Base-by-base conservation (phyloP, 2,797 vertebrate genomes). In the Natrix natrix region DNA sequence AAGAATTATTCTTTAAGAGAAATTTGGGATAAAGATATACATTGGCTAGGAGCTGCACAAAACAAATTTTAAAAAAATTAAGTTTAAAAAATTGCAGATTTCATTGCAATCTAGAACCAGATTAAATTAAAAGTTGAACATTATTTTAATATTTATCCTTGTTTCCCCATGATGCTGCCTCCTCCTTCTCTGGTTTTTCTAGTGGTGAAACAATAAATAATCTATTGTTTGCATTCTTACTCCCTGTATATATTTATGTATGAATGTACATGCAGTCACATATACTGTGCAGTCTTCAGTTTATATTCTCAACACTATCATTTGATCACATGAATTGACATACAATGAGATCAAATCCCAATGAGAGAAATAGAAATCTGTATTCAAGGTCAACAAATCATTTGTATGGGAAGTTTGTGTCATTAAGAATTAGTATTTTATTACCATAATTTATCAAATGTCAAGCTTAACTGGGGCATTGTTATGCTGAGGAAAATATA, bases 361-460 rank as follows among this genome's bases (percentile, higher is more conserved):
- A 43, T 11, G 1, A 0, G 83, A 61, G 43, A 92, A 69, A 92
- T 93, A 56, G 92, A 24, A 17, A 32, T 90, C 91, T 91, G 52
- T 17, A 91, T 94, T 87, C 48, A 92, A 83, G 20, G 54, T 90
- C 22, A 12, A 48, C 10, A 87, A 54, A 91, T 87, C 17, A 91
- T 87, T 91, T 17, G 61, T 20, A 91, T 87, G 6, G 57, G 57
- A 61, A 61, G 78, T 16, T 52, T 48, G 60, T 63, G 78, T 91
- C 87, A 86, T 86, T 86, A 91, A 91, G 54, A 87, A 91, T 87
- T 87, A 61, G 43, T 28, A 87, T 59, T 91, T 87, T 52, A 90
- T 63, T 93, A 28, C 91, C 43, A 55, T 93, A 93, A 52, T 63
- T 93, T 5, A 7, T 92, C 11, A 83, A 91, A 59, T 59, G 13